phyloP scores from a whole-genome alignment of 2,888 invertebrate genomes.

The Drosophila setosimentum region DNA sequence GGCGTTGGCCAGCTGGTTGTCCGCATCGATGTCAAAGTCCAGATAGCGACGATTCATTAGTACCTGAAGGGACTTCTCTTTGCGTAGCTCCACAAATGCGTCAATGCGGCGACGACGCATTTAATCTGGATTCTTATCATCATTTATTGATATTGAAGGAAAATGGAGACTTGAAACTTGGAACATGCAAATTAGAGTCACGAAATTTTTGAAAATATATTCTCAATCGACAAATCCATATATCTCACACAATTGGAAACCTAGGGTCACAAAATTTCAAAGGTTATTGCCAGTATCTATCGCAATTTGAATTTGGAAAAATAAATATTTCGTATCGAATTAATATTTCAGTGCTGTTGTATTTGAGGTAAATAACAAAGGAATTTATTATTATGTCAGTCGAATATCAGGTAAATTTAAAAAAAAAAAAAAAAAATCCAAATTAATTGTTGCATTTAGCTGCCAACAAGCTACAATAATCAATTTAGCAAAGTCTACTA shows the following conservation, averaged over 20 bases:
- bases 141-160: background rate
- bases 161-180: background rate
- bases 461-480: no score
- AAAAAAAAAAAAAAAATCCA: background rate
- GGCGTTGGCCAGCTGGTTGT: background rate
- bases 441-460: background rate
- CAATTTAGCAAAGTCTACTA: background rate
- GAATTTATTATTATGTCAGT: background rate
- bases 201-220: no score
- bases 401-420: background rate
- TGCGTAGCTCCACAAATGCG: background rate
- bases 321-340: background rate
- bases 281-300: background rate
- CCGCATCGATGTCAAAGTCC: background rate
- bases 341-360: background rate
- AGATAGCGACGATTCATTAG: no score
- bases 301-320: background rate
- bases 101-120: background rate
- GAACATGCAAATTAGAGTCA: background rate
- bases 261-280: no score
- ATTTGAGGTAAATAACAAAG: background rate
- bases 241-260: no score
- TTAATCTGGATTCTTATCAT: background rate
- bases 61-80: background rate
- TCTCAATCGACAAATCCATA: no score